Evolutionary conservation across 1,140 invertebrate species (phyloP), one percentile per base, ranked within the genome.

Genomic region (Drosophila malerkotliana): DNA sequence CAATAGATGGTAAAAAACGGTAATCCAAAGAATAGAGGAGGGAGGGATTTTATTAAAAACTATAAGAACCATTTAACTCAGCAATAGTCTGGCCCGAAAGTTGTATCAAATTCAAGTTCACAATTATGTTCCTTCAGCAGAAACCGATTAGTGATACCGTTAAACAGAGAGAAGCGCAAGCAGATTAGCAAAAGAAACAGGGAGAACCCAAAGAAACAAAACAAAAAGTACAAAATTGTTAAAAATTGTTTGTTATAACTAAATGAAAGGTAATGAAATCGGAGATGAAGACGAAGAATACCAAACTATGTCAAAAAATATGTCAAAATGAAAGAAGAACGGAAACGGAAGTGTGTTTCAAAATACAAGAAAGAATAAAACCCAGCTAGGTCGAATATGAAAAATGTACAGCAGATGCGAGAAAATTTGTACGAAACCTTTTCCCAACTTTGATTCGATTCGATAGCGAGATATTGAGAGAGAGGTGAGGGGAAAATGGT

Each of bases 131-230:
- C 83, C 83, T 88, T 88, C 58, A 73, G 64, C 55, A 54, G 79
- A 56, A 79, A 87, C 75, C 80, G 63, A 72, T 87, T 87, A 88
- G 83, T 88, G 83, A 87, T 87, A 87, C 77, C 77, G 74, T 87
- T 87, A 87, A 85, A 61, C 68, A 51, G 55, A 56, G 57, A 51
- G 32, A 62, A 47, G 30, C 45, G 32, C 54, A 66, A 47, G 59
- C 44, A 77, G 48, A 21, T 47, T 51, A 44, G 57, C 24, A 69
- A 76, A 60, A 57, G 47, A 52, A 53, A 60, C 57, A 60, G 57
- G 48, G 41, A 72, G 55, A 76, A 52, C 26, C 32, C 44, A 64
- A 75, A 54, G 34, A 72, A 73, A 73, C 44, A 74, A 44, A 75
- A 75, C 63, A 69, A 81, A 82, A 77, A 81, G 77, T 81, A 87